phyloP scores from a whole-genome alignment of 2,888 invertebrate species.

The Ophion ellenae region DNA sequence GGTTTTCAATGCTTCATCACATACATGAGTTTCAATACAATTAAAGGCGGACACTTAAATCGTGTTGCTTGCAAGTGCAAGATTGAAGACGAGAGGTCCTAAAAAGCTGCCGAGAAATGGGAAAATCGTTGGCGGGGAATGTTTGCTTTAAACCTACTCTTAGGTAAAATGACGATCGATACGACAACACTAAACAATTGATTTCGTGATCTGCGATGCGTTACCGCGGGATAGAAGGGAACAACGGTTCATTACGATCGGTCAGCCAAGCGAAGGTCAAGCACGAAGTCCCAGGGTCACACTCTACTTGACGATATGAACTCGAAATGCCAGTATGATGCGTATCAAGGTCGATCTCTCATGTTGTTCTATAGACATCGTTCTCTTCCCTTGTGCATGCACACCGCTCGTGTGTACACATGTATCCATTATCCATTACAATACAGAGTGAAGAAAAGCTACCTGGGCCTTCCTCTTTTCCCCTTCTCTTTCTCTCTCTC shows the following conservation, averaged over 20 bases:
- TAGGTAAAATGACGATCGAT: neutral
- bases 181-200: slow-evolving; percentile 21
- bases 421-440: slow-evolving; percentile 9
- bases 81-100: too few species aligned
- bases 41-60: too few species aligned
- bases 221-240: slow-evolving; percentile 42
- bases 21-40: too few species aligned
- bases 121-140: too few species aligned
- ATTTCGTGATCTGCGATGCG: slow-evolving; percentile 47
- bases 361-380: slow-evolving; percentile 33
- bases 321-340: slow-evolving; percentile 80
- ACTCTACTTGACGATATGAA: slow-evolving; percentile 81
- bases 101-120: neutral
- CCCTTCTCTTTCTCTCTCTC: slow-evolving; percentile 63
- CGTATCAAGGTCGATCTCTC: slow-evolving; percentile 81
- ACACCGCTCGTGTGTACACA: neutral
- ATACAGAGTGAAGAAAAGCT: slow-evolving; percentile 34
- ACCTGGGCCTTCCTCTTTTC: slow-evolving; percentile 66
- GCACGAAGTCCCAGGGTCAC: slow-evolving; percentile 73
- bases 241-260: slow-evolving; percentile 60
- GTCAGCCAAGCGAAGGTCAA: slow-evolving; percentile 59
- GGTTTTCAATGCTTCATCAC: too few species aligned
- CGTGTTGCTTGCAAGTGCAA: too few species aligned
- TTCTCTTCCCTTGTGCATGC: slow-evolving; percentile 16
- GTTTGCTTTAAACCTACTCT: too few species aligned